Base-by-base conservation (phyloP, 2,113 vertebrate genomes). In the Nettapus auritus region DNA sequence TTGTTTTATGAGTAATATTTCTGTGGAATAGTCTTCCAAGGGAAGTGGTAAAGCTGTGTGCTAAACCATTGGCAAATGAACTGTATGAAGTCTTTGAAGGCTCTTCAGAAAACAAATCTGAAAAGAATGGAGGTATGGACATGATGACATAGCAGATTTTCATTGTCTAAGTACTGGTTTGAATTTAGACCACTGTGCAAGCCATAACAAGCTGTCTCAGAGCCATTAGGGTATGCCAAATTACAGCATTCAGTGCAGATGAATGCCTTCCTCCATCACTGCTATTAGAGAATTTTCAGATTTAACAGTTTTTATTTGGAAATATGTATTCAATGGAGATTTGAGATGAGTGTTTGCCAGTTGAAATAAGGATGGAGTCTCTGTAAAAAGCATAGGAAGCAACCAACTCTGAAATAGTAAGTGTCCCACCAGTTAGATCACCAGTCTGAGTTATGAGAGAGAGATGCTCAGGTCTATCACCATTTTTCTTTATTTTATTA, bases 31-130 rank as follows among this genome's bases (percentile, higher is more conserved):
- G 60, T 83, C 64, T 93, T 95, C 69, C 76, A 86, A 71, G 73
- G 69, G 76, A 94, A 93, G 85, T 94, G 89, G 79, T 80, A 44
- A 91, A 95, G 38, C 59, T 89, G 46, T 70, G 70, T 74, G 50
- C 20, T 88, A 44, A 91, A 26, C 13, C 4, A 7, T 10, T 88
- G 82, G 85, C 71, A 94, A 81, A 80, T 22, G n/a, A 83, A 50
- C 52, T 74, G 59, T 87, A 44, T 31, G 52, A 67, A 91, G 28
- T 14, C 8, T 91, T 89, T 82, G 93, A 91, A 88, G 68, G 55
- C 28, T 80, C 25, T 82, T 94, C 71, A 86, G 78, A 93, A 74
- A 83, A 38, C 50, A 68, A 89, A 91, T 80, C 56, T 90, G 71
- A 92, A 53, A 59, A 78, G 38, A 83, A 28, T 0, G 1, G 66